Evolutionary conservation across 1,140 invertebrate genomes (phyloP), one percentile per base, ranked within the genome.

Genomic region (Conopomorpha cramerella): DNA sequence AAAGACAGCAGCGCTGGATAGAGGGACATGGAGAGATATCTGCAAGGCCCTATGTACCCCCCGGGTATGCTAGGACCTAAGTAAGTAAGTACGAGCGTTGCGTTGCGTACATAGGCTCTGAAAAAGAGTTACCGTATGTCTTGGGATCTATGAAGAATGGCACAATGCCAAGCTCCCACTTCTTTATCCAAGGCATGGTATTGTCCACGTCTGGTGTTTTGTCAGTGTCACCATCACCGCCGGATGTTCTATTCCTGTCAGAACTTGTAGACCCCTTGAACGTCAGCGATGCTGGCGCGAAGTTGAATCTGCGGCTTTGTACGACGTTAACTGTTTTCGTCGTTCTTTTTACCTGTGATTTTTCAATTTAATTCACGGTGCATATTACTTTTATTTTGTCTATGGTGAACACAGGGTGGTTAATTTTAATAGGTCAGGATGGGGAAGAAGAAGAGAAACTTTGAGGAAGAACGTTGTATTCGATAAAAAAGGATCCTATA

Each of bases 71-170:
- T n/a, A n/a, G n/a, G n/a, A n/a, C n/a, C n/a, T n/a, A n/a, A n/a
- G n/a, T n/a, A n/a, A n/a, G n/a, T n/a, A n/a, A n/a, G n/a, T n/a
- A n/a, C n/a, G n/a, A n/a, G n/a, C n/a, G n/a, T n/a, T n/a, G n/a
- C n/a, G n/a, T n/a, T n/a, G n/a, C n/a, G n/a, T n/a, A n/a, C n/a
- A n/a, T n/a, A n/a, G n/a, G n/a, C n/a, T n/a, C n/a, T n/a, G 11
- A 36, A 14, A 27, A 30, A 13, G 18, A 39, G 34, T 41, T 40
- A 68, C 68, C 68, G 32, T 74, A 71, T 31, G 62, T 65, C 36
- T 54, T 71, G 3, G 62, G 38, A 31, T 74, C 66, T n/a, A 74
- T 71, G 30, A 55, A 74, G 26, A 50, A 74, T 2, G 70, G 70
- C 2, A 74, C 36, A 11, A 74, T 66, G 10, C 64, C 66, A 38